Evolutionary conservation across 2,113 vertebrate species (phyloP).

Genomic region (Corythaixoides concolor): DNA sequence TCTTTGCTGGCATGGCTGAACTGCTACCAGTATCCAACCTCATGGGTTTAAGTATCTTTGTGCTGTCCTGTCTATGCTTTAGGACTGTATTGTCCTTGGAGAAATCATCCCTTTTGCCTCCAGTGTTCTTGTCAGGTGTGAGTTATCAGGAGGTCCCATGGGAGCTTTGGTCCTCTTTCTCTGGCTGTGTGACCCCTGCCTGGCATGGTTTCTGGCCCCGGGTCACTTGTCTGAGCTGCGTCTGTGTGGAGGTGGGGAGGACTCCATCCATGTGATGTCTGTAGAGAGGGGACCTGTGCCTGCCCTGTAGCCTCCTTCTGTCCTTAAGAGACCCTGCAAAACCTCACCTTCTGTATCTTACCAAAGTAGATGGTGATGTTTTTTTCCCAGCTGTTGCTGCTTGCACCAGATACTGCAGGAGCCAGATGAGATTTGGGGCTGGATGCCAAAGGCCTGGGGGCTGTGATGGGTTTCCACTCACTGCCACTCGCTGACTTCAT

Average conservation of each 20-base stretch:
- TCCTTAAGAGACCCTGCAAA: not conserved
- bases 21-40: not conserved
- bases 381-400: not conserved
- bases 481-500: not conserved
- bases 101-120: not conserved
- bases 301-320: not conserved
- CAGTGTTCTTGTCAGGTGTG: not conserved
- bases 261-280: not conserved
- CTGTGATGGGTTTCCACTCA: not conserved
- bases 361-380: not conserved
- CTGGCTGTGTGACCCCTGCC: not conserved
- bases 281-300: not conserved
- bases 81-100: not conserved
- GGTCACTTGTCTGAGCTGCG: not conserved
- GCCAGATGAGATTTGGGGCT: not conserved
- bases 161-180: not conserved
- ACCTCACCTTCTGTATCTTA: not conserved
- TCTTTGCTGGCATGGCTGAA: not conserved
- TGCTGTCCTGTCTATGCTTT: not conserved
- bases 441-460: not conserved
- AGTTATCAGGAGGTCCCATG: not conserved
- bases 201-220: fast-evolving
- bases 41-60: not conserved
- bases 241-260: fast-evolving
- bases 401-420: not conserved